phyloP scores from a whole-genome alignment of 2,888 invertebrate genomes.

The Erebia ligea region DNA sequence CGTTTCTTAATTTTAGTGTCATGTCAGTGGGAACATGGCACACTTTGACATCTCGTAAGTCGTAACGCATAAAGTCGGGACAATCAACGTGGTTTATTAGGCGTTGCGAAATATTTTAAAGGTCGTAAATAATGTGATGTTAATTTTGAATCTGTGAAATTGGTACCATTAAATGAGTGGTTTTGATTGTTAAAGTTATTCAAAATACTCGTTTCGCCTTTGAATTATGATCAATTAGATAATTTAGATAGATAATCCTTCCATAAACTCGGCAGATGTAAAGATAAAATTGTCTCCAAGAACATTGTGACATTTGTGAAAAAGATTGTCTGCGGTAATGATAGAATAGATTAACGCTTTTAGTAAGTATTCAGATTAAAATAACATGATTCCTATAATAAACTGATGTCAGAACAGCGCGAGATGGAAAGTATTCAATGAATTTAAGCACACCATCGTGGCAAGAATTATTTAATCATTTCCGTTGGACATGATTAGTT shows the following conservation, averaged over 20 bases:
- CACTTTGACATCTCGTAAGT: conserved; percentile 49
- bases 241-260: too few species aligned
- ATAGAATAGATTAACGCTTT: too few species aligned
- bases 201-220: background rate
- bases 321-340: too few species aligned
- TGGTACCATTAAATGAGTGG: conserved; percentile 1
- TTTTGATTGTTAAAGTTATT: background rate
- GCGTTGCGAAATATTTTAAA: conserved; percentile 41
- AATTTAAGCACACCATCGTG: background rate
- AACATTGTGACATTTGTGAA: too few species aligned
- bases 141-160: conserved; percentile 17
- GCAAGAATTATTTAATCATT: background rate
- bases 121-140: conserved; percentile 25
- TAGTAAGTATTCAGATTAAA: too few species aligned
- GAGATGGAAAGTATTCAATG: background rate
- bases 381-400: too few species aligned
- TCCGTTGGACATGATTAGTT: background rate
- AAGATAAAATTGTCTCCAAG: too few species aligned
- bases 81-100: conserved; percentile 44
- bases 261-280: too few species aligned
- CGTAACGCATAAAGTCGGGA: conserved; percentile 41
- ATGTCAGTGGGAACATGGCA: conserved; percentile 50
- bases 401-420: too few species aligned
- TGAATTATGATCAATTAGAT: too few species aligned
- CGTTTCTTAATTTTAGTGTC: conserved; percentile 57